A percentile compares a stretch with the other conserved stretches of the same genome.
Evolutionary conservation across 64 coral and sea anemone species (phyloP).

Genomic region (Pocillopora damicornis): DNA sequence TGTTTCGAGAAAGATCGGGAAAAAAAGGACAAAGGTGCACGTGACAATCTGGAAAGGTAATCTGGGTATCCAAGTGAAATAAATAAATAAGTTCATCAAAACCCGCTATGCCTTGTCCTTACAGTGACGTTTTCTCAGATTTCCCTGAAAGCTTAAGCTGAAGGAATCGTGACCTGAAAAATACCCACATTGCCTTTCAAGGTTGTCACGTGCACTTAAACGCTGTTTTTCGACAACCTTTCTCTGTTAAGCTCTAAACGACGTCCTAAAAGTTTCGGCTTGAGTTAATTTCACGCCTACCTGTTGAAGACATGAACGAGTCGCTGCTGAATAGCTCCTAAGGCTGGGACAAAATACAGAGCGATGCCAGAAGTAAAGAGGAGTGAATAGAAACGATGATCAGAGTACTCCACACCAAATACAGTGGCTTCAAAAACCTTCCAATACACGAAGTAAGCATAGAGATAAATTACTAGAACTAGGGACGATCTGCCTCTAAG

Average conservation of each 20-base stretch:
- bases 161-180: no score
- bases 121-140: no score
- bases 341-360: slow-evolving; percentile 31
- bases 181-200: no score
- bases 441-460: slow-evolving; percentile 45
- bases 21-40: no score
- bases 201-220: neutral
- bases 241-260: no score
- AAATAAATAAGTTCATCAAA: no score
- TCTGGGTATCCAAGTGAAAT: no score
- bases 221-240: no score
- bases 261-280: neutral
- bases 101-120: no score
- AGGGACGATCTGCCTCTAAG: slow-evolving; percentile 39
- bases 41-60: no score
- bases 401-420: slow-evolving; percentile 41
- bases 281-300: slow-evolving; percentile 4
- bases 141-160: no score
- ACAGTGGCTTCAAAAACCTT: slow-evolving; percentile 4
- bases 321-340: slow-evolving; percentile 52
- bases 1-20: no score
- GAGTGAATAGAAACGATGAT: slow-evolving; percentile 9
- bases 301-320: slow-evolving; percentile 57
- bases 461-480: slow-evolving; percentile 42
- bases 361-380: slow-evolving; percentile 36